Conservation (phyloP, 2,113 vertebrate genomes). For the Isurus oxyrinchus region DNA sequence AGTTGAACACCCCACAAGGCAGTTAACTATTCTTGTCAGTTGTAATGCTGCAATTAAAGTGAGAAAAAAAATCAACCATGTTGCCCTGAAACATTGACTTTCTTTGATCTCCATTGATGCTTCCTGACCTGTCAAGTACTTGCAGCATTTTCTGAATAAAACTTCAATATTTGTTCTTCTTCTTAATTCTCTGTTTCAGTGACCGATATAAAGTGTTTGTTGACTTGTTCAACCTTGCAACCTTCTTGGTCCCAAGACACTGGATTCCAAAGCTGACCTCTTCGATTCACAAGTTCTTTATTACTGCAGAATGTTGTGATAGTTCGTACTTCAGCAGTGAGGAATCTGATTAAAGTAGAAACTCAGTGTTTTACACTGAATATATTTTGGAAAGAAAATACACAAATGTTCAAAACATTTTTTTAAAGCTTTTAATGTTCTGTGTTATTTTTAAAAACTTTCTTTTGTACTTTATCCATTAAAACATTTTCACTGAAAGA, state of each 20-base stretch:
- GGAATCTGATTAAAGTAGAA: constrained; percentile 54
- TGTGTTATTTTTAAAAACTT: background rate
- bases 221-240: constrained; percentile 94
- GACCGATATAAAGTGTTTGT: constrained; percentile 98
- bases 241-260: constrained; percentile 77
- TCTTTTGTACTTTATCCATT: too few species aligned
- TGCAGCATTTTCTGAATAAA: background rate
- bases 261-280: constrained; percentile 93
- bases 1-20: too few species aligned
- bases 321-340: constrained; percentile 96
- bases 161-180: background rate
- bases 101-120: background rate
- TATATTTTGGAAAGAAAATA: background rate
- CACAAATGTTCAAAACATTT: background rate
- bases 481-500: constrained; percentile 2
- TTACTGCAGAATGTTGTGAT: constrained; percentile 82
- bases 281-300: constrained; percentile 78
- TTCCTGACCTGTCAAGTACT: background rate
- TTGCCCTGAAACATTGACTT: background rate
- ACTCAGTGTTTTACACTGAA: background rate
- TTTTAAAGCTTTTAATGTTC: background rate
- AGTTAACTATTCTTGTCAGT: too few species aligned
- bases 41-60: too few species aligned
- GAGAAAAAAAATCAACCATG: too few species aligned
- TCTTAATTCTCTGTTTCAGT: constrained; percentile 51